Conservation (phyloP, 1,140 invertebrate species). For the Aphelenchoides avenae region DNA sequence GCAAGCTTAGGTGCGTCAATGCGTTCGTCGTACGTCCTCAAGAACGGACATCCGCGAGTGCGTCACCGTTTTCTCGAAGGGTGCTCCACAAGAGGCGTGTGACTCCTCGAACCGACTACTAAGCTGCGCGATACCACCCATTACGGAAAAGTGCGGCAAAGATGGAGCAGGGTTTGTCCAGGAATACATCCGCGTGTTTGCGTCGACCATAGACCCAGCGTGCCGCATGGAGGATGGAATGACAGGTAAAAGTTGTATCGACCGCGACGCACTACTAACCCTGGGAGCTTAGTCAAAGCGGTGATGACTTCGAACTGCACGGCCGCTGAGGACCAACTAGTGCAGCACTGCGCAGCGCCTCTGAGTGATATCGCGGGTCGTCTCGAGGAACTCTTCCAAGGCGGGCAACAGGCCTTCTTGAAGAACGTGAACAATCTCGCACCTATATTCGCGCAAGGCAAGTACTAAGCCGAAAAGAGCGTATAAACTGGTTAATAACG, state of each 20-base stretch:
- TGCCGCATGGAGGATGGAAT: slow-evolving; percentile 31
- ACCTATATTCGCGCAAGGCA: slow-evolving; percentile 53
- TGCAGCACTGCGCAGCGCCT: slow-evolving; percentile 54
- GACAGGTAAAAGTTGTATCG: slow-evolving; percentile 1
- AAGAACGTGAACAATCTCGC: slow-evolving; percentile 56
- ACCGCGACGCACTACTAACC: neutral
- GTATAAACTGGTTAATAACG: too few species aligned
- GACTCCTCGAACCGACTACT: slow-evolving; percentile 49
- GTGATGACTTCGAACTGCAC: slow-evolving; percentile 42
- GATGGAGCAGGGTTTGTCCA: slow-evolving; percentile 35
- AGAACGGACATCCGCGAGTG: slow-evolving; percentile 43
- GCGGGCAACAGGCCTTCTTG: slow-evolving; percentile 51
- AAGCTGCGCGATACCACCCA: slow-evolving; percentile 36
- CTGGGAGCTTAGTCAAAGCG: slow-evolving; percentile 17
- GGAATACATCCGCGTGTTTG: slow-evolving; percentile 48
- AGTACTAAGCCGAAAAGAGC: too few species aligned
- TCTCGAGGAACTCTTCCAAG: slow-evolving; percentile 52
- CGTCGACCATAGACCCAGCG: slow-evolving; percentile 45
- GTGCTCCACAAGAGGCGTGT: slow-evolving; percentile 54
- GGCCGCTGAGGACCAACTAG: slow-evolving; percentile 41
- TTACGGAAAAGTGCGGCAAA: slow-evolving; percentile 42
- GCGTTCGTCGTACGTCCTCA: slow-evolving; percentile 41
- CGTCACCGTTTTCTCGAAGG: slow-evolving; percentile 50
- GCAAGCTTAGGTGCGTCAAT: slow-evolving; percentile 38
- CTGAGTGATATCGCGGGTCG: slow-evolving; percentile 42